These are phyloP conservation scores for Alethe castanea DNA, from an alignment of 2,113 vertebrate species.

Conservation along the genomic window DNA sequence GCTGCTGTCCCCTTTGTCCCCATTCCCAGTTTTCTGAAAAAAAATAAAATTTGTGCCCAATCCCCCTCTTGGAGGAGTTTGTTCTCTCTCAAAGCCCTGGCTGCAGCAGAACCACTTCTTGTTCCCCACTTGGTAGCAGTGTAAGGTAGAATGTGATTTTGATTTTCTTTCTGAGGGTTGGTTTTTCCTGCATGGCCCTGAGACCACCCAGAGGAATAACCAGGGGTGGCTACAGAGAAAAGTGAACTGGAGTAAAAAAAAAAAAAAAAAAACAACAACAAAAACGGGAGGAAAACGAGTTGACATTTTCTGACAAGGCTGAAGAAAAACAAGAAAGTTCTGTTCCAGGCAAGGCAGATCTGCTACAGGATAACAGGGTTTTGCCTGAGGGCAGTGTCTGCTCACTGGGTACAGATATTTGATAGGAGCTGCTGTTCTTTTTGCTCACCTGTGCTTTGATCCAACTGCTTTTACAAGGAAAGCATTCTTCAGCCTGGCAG, in stretches of 20 bases:
- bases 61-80: neutral
- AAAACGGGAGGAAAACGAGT: neutral
- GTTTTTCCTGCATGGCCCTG: neutral
- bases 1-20: neutral
- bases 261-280: no score
- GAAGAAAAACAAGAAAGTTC: neutral
- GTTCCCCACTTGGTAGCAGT: fast-evolving
- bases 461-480: neutral
- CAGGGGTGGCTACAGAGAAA: neutral
- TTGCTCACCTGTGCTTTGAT: neutral
- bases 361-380: neutral
- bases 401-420: neutral
- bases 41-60: neutral
- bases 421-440: neutral
- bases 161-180: neutral
- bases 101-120: neutral
- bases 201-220: neutral
- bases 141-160: neutral
- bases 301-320: neutral
- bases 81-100: neutral
- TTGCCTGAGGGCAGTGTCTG: neutral
- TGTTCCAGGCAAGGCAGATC: neutral
- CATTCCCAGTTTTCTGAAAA: no score
- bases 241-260: neutral
- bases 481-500: neutral